Evolutionary conservation across 2,113 vertebrate genomes (phyloP), one percentile per base, ranked within the genome.

Genomic region (Echinops telfairi): DNA sequence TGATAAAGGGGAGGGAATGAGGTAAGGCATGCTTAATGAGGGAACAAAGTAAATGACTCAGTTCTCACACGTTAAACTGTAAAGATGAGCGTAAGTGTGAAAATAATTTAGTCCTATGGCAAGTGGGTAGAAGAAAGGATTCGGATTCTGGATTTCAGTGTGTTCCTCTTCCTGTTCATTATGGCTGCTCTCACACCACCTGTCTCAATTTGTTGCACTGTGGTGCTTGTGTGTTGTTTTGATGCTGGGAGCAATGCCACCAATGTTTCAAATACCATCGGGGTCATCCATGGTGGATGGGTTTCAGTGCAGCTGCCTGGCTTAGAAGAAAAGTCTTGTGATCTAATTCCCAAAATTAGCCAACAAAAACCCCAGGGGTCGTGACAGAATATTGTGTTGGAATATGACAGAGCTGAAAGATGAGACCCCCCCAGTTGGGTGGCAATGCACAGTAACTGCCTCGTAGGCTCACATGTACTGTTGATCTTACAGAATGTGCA

Each of bases 41-140:
- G 20, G 64, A 83, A 27, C 57, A n/a, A 62, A 57, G 81, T 83
- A 25, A 68, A 62, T 90, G 82, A 89, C 71, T 94, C 89, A 76
- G 25, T 83, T 15, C 79, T 71, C n/a, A 43, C 7, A 83, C 33
- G 60, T 0, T 11, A 47, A 83, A 10, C 87, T 38, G 19, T 36
- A n/a, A 80, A 70, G 40, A 23, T 40, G 47, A 71, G 82, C 33
- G 4, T 38, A n/a, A 36, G 78, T 75, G 83, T 85, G 90, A 88
- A 66, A 88, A 73, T n/a, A 77, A 36, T 53, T 20, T 60, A 77
- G n/a, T 68, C 66, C 60, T 57, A 3, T 2, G 17, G 58, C 23
- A 17, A 62, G 7, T 62, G 60, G 60, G 66, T 53, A 77, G 73
- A 68, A 64, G 79, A 75, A 70, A 83, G 70, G 29, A 29, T 57